Base-by-base conservation (phyloP, 64 coral and sea anemone genomes). In the Pachyseris speciosa region DNA sequence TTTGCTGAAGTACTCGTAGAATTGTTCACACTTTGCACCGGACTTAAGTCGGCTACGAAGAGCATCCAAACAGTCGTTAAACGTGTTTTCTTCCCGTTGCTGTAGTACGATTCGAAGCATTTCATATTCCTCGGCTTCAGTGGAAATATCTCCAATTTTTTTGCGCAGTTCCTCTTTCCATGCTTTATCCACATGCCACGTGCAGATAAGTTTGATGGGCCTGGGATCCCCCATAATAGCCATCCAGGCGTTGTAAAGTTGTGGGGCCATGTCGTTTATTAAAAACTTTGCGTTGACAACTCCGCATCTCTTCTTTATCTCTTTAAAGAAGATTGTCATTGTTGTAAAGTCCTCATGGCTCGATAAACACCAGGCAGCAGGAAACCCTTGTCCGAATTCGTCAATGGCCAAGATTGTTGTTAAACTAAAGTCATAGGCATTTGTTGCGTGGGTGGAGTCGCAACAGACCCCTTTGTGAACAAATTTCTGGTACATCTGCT, bases 361-460 rank as follows among this genome's bases (percentile, higher is more conserved):
- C 22, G 67, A 61, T 4, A 92, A 19, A 31, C 72, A 93, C 91
- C 70, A 93, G 19, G 50, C 83, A n/a, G 75, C 83, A 11, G 91
- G 91, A 53, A 93, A 86, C 15, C 91, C 42, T 52, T 93, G 44
- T 29, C 83, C 81, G 37, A 77, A 92, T 20, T 92, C 79, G 25
- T 93, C 73, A 9, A 83, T 83, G 15, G 53, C 52, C 16, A 92
- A n/a, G 2, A 92, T 5, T 3, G 94, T 84, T 0, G 38, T 89
- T 26, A 96, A 75, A 17, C 2, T 12, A 43, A 96, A 89, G 78
- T 92, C 77, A 60, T 92, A 89, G 0, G 50, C 89, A 70, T 70
- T 92, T 16, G 94, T 96, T 15, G 85, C 94, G 68, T 96, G 86
- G 11, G 85, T 92, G 10, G 24, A 32, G 31, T 96, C 94, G 4